Percentiles rank a stretch among this genome's conserved stretches.
phyloP scores from a whole-genome alignment of 2,113 vertebrate species.

The Istiophorus platypterus region DNA sequence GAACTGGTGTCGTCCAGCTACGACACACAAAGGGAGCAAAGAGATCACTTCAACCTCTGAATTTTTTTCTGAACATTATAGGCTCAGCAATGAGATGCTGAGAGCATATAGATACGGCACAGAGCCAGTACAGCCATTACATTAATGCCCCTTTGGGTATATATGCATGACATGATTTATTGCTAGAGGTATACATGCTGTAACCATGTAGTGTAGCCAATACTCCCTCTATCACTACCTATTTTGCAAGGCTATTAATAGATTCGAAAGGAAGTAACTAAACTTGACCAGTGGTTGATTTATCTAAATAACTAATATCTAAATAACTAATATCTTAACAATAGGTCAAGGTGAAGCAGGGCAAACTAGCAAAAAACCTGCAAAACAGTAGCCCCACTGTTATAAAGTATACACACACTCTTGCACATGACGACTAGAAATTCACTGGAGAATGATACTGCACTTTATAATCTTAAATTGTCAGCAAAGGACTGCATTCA shows the following conservation, averaged over 20 bases:
- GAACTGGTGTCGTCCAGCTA: constrained; percentile 95
- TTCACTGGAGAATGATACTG: constrained; percentile 63
- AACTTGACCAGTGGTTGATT: constrained; percentile 51
- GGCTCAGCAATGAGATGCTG: constrained; percentile 30
- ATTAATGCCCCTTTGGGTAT: constrained; percentile 42
- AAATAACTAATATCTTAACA: constrained; percentile 36
- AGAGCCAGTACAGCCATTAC: constrained; percentile 37
- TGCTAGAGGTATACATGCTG: constrained; percentile 33
- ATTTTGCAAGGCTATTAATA: constrained; percentile 40
- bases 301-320: too few relatives aligned
- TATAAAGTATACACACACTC: constrained; percentile 8
- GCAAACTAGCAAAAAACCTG: constrained; percentile 17
- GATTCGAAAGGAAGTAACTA: constrained; percentile 45
- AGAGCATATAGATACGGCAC: constrained; percentile 5
- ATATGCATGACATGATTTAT: constrained; percentile 55
- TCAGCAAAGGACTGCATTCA: constrained; percentile 59
- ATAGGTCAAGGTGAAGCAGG: constrained; percentile 47
- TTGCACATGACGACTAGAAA: constrained; percentile 40
- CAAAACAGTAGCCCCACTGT: constrained; percentile 13
- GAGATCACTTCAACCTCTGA: constrained; percentile 24
- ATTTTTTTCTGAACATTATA: constrained; percentile 29
- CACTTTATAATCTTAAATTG: constrained; percentile 61
- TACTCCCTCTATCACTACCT: not conserved
- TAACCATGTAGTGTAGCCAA: constrained; percentile 27
- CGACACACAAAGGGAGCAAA: constrained; percentile 43